Evolutionary conservation across 2,797 vertebrate genomes (phyloP), one percentile per base, ranked within the genome.

Genomic region (Phoebastria nigripes): DNA sequence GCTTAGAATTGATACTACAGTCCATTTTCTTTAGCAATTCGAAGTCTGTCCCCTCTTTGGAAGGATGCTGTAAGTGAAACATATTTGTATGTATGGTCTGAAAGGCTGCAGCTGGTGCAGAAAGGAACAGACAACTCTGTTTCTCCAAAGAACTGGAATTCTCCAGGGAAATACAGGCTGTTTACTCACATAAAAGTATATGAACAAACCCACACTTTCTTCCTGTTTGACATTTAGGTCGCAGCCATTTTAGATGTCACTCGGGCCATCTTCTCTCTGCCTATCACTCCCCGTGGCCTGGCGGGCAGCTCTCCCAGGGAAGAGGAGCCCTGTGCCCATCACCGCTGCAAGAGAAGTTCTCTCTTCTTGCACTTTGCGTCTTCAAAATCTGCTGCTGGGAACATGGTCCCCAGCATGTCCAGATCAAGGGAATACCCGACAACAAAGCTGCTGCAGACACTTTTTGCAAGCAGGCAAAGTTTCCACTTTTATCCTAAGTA

Each of bases 401-500:
- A 29, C 0, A 0, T 49, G 29, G 22, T 76, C 70, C 52, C 56
- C 28, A 49, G 20, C 24, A 69, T 13, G 7, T 22, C 8, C 72
- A 65, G 17, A 70, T 35, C 47, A 54, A 84, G 80, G 25, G 28
- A 82, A 59, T 65, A 82, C 8, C 49, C 4, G 4, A 21, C 29
- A 82, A 35, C 20, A 89, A 81, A 66, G 54, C 35, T 61, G 25
- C 73, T 51, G 41, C 28, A 56, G 33, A 21, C 1, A 3, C n/a
- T 59, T 89, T 83, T 95, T 86, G 55, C 58, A 69, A 88, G 46
- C 24, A 44, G 63, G 15, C 28, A 72, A 87, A 71, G 14, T 78
- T 82, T 87, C 14, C 14, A 9, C n/a, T 89, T 94, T 74, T 83
- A 46, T 86, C 42, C 78, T 58, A 29, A 62, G 22, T 44, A 77